Percentiles rank a stretch among this genome's conserved stretches.
These are phyloP conservation scores for Chiridota heheva DNA, from an alignment of 35 echinoderm and acorn worm genomes.

Conservation along the genomic window DNA sequence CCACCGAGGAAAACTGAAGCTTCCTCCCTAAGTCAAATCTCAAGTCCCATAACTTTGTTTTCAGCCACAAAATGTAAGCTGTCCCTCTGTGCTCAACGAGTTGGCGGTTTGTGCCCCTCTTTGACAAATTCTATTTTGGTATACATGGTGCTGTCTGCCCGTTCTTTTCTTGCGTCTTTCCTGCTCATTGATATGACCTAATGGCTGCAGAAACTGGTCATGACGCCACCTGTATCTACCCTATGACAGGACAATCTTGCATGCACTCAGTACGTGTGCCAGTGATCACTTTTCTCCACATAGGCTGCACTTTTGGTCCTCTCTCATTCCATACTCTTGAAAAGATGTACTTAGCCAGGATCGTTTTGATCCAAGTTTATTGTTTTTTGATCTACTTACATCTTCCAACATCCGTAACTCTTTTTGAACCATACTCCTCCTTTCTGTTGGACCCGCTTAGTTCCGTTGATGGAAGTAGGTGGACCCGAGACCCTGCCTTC, in stretches of 20 bases:
- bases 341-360: not conserved
- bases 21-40: no score
- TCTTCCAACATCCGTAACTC: not conserved
- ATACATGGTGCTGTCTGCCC: no score
- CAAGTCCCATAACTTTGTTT: not conserved
- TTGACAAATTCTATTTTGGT: no score
- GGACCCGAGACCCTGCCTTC: constrained; percentile 1
- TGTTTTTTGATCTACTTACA: not conserved
- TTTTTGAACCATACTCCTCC: not conserved
- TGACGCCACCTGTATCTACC: no score
- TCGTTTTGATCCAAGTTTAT: not conserved
- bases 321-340: not conserved
- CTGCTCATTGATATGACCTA: no score
- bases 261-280: no score
- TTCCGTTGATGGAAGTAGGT: constrained; percentile 15
- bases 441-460: not conserved
- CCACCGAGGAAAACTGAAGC: no score
- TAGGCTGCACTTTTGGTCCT: not conserved
- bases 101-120: not conserved
- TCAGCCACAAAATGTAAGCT: not conserved
- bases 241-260: no score
- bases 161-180: no score
- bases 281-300: no score
- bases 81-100: not conserved
- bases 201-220: no score